These are phyloP conservation scores for Pseudomugil tenellus DNA, from an alignment of 2,797 vertebrate genomes.

Conservation along the genomic window DNA sequence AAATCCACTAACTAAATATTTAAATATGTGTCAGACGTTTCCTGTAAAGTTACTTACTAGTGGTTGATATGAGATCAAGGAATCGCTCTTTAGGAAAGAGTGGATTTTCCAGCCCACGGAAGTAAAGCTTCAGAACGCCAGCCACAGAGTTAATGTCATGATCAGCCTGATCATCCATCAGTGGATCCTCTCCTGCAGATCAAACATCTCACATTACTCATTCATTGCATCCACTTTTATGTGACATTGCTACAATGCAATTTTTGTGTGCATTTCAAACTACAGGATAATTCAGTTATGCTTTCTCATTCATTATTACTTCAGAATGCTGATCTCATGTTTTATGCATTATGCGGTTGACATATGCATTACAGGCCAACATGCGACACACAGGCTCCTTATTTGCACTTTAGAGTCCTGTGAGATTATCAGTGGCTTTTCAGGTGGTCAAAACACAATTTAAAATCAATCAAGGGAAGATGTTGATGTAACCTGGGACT, in stretches of 20 bases:
- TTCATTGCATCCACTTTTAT: conserved; percentile 15
- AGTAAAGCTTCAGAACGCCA: conserved; percentile 98
- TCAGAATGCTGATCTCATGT: conserved; percentile 40
- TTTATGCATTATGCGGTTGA: conserved; percentile 56
- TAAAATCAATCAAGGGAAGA: conserved; percentile 69
- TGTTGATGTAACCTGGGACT: conserved; percentile 53
- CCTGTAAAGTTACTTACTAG: conserved; percentile 69
- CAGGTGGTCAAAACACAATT: conserved; percentile 65
- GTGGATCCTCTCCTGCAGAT: conserved; percentile 76
- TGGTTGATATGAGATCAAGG: conserved; percentile 88
- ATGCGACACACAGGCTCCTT: conserved; percentile 40
- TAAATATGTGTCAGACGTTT: conserved; percentile 8
- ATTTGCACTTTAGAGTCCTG: conserved; percentile 61
- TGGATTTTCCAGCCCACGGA: conserved; percentile 97
- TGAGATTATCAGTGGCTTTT: conserved; percentile 51
- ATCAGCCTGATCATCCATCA: conserved; percentile 76
- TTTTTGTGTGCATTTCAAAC: conserved; percentile 23
- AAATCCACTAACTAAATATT: neutral
- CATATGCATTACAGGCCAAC: conserved; percentile 46
- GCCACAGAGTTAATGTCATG: conserved; percentile 97
- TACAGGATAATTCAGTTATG: conserved; percentile 15
- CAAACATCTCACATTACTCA: conserved; percentile 30
- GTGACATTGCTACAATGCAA: conserved; percentile 8
- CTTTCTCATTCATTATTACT: conserved; percentile 29
- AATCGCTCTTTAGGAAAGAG: conserved; percentile 98